Base-by-base conservation (phyloP, 2,888 invertebrate species). In the Drosophila atripex region DNA sequence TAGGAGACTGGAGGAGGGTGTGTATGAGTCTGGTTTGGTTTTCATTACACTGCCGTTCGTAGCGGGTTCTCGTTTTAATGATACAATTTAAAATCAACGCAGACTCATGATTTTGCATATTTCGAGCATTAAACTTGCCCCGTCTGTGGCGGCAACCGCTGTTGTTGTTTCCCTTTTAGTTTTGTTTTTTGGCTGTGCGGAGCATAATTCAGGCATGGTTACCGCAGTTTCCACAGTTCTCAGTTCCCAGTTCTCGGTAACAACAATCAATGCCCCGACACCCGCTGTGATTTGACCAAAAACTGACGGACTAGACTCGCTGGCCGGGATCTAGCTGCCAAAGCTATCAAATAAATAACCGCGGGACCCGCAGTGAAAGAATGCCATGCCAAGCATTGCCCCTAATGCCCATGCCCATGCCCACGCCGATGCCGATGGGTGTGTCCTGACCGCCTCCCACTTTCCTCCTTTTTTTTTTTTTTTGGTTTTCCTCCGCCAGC, bases 71-170 rank as follows among this genome's bases (percentile, higher is more conserved):
- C 77, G 71, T 85, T 84, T 84, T 84, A 84, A 84, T 84, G 84
- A 85, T 87, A 85, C 84, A 85, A 85, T 85, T 85, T 85, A 87
- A 85, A 85, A 85, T 82, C 84, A 85, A 87, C 84, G 79, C 85
- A 85, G 87, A 85, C 87, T 85, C 84, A 85, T 85, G 84, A 85
- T 85, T 85, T 85, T 85, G 82, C 84, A 85, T 85, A 85, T 85
- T 85, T 82, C 55, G 72, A 73, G 73, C 84, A 87, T 85, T 85
- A 85, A 85, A 78, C 77, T 80, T 71, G 76, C 78, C 75, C 75
- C 61, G 64, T 69, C 70, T 46, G 18, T 49, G 46, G 18, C 46
- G 56, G 54, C 39, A 25, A 65, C 56, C 35, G 72, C 57, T 58
- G 65, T 47, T 64, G 68, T 73, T 71, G 71, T 43, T 43, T 21